A percentile compares a stretch with the other conserved stretches of the same genome.
These are phyloP conservation scores for Megalurothrips usitatus DNA, from an alignment of 2,888 invertebrate genomes.

Conservation along the genomic window DNA sequence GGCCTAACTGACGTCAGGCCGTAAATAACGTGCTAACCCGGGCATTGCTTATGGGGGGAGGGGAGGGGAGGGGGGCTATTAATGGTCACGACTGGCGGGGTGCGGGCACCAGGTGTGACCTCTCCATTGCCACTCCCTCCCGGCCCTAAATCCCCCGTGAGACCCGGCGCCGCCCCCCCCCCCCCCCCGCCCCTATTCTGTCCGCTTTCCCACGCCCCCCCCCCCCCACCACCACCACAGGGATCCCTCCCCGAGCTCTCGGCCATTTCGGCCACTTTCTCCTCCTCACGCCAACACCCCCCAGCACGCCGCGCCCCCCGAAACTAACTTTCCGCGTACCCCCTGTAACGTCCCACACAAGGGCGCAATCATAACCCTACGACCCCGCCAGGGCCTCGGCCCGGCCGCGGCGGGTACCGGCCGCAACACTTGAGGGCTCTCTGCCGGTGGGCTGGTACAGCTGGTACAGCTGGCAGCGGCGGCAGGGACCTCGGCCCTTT, in stretches of 20 bases:
- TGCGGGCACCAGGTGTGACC: background rate
- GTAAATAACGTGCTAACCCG: slow-evolving; percentile 6
- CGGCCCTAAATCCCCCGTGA: background rate
- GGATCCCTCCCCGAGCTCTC: too few species aligned
- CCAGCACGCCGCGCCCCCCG: background rate
- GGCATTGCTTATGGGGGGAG: background rate
- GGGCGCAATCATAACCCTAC: slow-evolving; percentile 11
- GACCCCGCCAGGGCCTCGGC: background rate
- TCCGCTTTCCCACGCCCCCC: background rate
- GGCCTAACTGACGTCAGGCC: background rate
- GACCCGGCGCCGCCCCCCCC: background rate
- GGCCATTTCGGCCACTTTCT: background rate
- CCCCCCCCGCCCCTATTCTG: background rate
- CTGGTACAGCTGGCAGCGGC: too few species aligned
- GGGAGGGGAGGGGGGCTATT: background rate
- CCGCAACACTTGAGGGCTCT: too few species aligned
- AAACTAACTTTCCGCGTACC: background rate
- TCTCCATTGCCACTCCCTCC: background rate
- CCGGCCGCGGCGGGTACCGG: background rate
- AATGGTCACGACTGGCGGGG: background rate
- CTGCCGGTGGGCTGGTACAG: too few species aligned
- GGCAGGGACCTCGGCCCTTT: background rate
- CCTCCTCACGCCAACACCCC: background rate
- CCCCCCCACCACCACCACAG: background rate
- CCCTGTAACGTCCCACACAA: slow-evolving; percentile 11